These are phyloP conservation scores for Drosophila acutilabella DNA, from an alignment of 2,888 invertebrate species.

Conservation along the genomic window DNA sequence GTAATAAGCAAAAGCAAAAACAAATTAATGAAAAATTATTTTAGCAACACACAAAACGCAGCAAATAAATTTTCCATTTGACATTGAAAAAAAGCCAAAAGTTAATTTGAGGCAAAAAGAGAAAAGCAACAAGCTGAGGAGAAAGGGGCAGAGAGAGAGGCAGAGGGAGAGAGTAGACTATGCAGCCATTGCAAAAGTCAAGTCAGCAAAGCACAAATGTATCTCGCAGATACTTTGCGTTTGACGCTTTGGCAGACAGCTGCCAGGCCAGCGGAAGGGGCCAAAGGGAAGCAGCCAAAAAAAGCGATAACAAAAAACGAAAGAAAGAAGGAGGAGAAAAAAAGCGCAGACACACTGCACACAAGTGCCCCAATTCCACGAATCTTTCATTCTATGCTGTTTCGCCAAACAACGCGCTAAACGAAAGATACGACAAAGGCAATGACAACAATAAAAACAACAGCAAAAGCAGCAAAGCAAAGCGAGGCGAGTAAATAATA, in stretches of 20 bases:
- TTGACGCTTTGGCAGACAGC: conserved; percentile 14
- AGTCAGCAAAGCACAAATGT: conserved; percentile 33
- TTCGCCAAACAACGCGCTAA: conserved; percentile 55
- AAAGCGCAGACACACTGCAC: conserved; percentile 77
- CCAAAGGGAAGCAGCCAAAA: conserved; percentile 24
- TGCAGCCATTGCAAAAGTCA: conserved; percentile 39
- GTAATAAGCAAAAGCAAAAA: background rate
- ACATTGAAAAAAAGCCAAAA: conserved; percentile 50
- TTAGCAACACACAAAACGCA: background rate
- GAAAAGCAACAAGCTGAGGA: conserved; percentile 1
- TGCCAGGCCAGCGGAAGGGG: background rate
- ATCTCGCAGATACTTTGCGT: conserved; percentile 47
- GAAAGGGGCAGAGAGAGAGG: background rate
- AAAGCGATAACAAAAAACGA: conserved; percentile 28
- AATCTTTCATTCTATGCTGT: conserved; percentile 81
- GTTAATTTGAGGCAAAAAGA: background rate
- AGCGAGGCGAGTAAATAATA: conserved; percentile 65
- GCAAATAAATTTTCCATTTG: conserved; percentile 46
- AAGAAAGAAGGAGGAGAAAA: conserved; percentile 28
- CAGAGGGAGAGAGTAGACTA: conserved; percentile 9
- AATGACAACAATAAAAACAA: background rate
- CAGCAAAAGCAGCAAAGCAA: conserved; percentile 18
- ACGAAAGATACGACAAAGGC: conserved; percentile 27
- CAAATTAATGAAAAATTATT: conserved; percentile 10
- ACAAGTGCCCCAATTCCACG: conserved; percentile 84